Percentiles rank a stretch among this genome's conserved stretches.
Conservation (phyloP, 2,888 invertebrate genomes). For the Xestia ashworthii region DNA sequence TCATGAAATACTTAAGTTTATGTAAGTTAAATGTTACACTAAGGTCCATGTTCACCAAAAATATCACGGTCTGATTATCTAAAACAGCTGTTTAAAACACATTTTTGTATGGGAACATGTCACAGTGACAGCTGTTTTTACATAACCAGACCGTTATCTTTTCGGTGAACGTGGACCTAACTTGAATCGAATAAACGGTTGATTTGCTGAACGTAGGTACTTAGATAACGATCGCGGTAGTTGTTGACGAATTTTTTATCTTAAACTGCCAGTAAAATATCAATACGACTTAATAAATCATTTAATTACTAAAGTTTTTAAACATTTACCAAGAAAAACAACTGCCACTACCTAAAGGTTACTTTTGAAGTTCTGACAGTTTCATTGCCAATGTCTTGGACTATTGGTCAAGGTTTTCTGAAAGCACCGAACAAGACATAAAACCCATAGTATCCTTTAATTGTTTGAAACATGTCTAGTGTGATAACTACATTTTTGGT, state of each 20-base stretch:
- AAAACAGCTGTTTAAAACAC: too few relatives aligned
- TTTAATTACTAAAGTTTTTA: background rate
- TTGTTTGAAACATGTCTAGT: background rate
- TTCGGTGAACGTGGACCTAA: too few relatives aligned
- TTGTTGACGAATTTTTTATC: constrained; percentile 6
- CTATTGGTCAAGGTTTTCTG: constrained; percentile 31
- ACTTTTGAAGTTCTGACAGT: constrained; percentile 24
- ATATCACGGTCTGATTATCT: too few relatives aligned
- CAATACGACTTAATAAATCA: background rate
- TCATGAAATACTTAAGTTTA: background rate
- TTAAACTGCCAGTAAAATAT: background rate
- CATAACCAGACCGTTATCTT: too few relatives aligned
- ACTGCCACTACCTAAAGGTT: constrained; percentile 1
- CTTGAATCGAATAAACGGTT: background rate
- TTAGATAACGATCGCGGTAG: background rate
- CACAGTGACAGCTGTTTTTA: too few relatives aligned
- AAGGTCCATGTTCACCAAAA: too few relatives aligned
- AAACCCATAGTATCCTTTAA: background rate
- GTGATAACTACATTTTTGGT: background rate
- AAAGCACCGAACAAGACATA: constrained; percentile 12
- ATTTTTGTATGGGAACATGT: too few relatives aligned
- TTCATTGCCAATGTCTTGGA: constrained; percentile 26
- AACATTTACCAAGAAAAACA: constrained; percentile 4
- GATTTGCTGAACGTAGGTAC: background rate
- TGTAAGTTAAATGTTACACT: background rate